These are phyloP conservation scores for Dendrolimus houi DNA, from an alignment of 2,888 invertebrate species.

Conservation along the genomic window DNA sequence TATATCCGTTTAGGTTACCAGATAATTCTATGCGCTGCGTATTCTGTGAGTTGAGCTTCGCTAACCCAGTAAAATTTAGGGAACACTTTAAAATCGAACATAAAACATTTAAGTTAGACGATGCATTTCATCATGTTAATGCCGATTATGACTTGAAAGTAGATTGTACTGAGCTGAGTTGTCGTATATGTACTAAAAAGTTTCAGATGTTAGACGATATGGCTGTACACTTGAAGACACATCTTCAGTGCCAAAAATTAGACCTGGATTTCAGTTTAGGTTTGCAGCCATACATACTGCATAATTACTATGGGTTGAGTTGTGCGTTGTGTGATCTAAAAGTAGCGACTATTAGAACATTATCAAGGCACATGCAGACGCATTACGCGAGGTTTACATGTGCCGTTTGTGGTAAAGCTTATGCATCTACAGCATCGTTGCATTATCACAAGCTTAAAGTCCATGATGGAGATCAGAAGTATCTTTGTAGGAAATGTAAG, in stretches of 20 bases:
- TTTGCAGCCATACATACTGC: conserved; percentile 35
- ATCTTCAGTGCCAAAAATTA: no score
- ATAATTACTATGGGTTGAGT: conserved; percentile 25
- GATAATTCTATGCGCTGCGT: conserved; percentile 42
- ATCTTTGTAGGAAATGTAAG: conserved; percentile 27
- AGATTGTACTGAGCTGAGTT: conserved; percentile 23
- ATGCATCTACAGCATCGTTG: conserved; percentile 31
- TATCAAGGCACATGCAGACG: conserved; percentile 35
- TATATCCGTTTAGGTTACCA: conserved; percentile 46
- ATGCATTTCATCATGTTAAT: conserved; percentile 30
- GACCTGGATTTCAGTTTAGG: conserved; percentile 27
- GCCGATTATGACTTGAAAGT: conserved; percentile 15
- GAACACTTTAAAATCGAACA: conserved; percentile 42
- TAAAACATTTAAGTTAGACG: conserved; percentile 27
- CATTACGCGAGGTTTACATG: conserved; percentile 43
- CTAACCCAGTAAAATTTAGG: conserved; percentile 35
- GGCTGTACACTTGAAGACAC: background rate
- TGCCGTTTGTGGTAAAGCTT: conserved; percentile 41
- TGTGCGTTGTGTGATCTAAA: conserved; percentile 35
- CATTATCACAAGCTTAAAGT: conserved; percentile 19
- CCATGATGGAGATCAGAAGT: conserved; percentile 17
- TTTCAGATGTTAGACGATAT: background rate
- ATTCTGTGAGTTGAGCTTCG: conserved; percentile 38
- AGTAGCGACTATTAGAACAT: conserved; percentile 27
- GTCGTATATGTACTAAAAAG: background rate